Base-by-base conservation (phyloP, 1,140 invertebrate species). In the Danaus plexippus region DNA sequence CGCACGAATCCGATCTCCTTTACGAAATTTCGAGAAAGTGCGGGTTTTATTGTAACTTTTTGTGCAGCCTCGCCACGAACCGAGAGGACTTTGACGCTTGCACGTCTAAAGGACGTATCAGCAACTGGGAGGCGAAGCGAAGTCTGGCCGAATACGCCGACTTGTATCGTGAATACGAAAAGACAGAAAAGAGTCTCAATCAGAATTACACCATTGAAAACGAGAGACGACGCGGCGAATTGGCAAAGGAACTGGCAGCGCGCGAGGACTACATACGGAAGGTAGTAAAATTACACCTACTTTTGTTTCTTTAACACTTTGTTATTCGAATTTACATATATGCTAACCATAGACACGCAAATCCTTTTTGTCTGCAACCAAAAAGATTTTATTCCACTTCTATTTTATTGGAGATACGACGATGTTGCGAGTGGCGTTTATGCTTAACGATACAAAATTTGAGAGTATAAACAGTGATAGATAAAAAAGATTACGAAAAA, bases 111-210 rank as follows among this genome's bases (percentile, higher is more conserved):
- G 74, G 73, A 0, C 66, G 60, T 9, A 63, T 53, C 9, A 65
- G 63, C 1, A 71, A 64, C 11, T 72, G 79, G 11, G 75, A 69
- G 15, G 70, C 71, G 0, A 80, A 76, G 57, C 71, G 69, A 47
- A 75, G 66, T 22, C 65, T 83, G 2, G 69, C 66, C 0, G 77
- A 80, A 57, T 83, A 79, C 54, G 75, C 77, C 0, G 62, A 52
- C 22, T 51, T 80, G 9, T 80, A 74, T 53, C 66, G 72, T 3
- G 75, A 79, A 50, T 80, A 76, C 54, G 69, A 77, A 46, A 59
- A 71, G n/a, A 15, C 80, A 2, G 71, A 79, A 13, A 67, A 71
- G 44, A 52, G 59, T 5, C 66, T 80, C 9, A 65, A 64, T 43
- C 66, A 74, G 9, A 64, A 67, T 4, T 58, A 63, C 10, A 69